A percentile compares a stretch with the other conserved stretches of the same genome.
Conservation (phyloP, 2,113 vertebrate species). For the Gavia stellata region DNA sequence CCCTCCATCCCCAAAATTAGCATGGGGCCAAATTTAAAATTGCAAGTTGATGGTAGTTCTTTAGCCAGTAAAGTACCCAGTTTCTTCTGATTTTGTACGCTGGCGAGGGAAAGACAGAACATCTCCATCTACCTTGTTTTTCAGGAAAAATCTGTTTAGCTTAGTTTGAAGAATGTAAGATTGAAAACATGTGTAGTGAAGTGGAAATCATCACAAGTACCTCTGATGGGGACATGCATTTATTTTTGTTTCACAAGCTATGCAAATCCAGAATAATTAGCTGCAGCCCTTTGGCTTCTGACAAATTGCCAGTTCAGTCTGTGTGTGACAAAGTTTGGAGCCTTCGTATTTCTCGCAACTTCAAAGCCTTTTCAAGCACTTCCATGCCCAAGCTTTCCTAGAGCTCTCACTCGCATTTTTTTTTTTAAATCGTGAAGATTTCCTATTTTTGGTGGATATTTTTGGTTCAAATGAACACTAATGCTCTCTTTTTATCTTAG, state of each 20-base stretch:
- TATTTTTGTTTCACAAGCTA: constrained; percentile 49
- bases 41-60: background rate
- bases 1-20: background rate
- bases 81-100: background rate
- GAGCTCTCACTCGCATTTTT: background rate
- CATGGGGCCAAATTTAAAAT: background rate
- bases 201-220: constrained; percentile 41
- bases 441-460: background rate
- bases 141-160: constrained; percentile 13
- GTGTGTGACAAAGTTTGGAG: constrained; percentile 2
- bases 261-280: constrained; percentile 51
- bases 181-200: constrained; percentile 28
- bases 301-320: background rate
- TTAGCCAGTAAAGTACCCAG: background rate
- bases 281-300: constrained; percentile 50
- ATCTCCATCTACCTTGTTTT: constrained; percentile 28
- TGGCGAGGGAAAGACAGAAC: background rate
- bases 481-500: constrained; percentile 6
- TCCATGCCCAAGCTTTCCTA: background rate
- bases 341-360: rapidly evolving
- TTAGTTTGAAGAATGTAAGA: constrained; percentile 16
- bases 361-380: background rate
- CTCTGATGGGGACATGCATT: constrained; percentile 29
- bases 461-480: background rate
- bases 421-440: background rate